Evolutionary conservation across 2,797 vertebrate genomes (phyloP).

Genomic region (Aldrovandia affinis): DNA sequence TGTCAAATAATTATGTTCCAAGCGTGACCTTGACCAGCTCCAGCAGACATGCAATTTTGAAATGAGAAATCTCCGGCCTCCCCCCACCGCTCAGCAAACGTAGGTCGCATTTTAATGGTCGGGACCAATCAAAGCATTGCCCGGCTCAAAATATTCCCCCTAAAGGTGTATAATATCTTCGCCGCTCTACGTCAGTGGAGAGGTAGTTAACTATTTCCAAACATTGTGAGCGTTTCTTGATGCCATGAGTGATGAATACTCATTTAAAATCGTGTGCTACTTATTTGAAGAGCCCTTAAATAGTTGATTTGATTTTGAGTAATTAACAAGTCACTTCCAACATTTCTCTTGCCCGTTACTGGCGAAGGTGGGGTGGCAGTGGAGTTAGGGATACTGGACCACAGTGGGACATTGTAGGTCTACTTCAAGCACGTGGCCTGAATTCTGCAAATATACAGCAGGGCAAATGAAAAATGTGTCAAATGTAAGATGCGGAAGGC

Average conservation of each 20-base stretch:
- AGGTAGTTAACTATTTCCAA: constrained; percentile 22
- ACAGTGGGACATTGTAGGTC: background rate
- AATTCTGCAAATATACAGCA: background rate
- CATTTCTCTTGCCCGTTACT: background rate
- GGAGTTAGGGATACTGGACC: background rate
- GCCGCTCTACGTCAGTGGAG: constrained; percentile 26
- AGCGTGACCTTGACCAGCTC: constrained; percentile 61
- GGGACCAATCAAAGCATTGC: constrained; percentile 5
- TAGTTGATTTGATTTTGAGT: background rate
- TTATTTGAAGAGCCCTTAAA: background rate
- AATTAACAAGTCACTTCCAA: background rate
- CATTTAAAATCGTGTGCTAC: background rate
- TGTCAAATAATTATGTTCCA: constrained; percentile 68
- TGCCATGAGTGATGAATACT: background rate
- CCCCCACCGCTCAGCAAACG: constrained; percentile 17
- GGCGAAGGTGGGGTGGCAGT: background rate
- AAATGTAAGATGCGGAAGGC: background rate
- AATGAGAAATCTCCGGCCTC: constrained; percentile 36
- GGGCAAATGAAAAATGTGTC: background rate
- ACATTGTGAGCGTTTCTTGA: background rate
- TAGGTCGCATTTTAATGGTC: constrained; percentile 46
- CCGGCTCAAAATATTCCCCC: constrained; percentile 28
- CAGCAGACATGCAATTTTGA: constrained; percentile 55
- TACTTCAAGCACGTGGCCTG: background rate
- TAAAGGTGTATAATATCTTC: constrained; percentile 14